Evolutionary conservation across 2,113 vertebrate genomes (phyloP).

Genomic region (Crypturellus undulatus): DNA sequence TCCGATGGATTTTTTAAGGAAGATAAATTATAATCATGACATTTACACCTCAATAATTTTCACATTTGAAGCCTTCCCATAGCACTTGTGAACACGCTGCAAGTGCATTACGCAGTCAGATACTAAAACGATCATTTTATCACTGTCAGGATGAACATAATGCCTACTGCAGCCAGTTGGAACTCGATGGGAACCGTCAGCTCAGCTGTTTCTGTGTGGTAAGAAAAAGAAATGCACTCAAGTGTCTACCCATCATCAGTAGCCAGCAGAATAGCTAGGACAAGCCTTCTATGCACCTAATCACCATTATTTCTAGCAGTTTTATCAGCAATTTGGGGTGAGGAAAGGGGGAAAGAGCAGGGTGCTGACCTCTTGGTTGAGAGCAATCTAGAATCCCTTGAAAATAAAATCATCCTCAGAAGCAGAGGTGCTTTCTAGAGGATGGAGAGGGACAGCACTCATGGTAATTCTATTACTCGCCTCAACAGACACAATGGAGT

Average conservation of each 20-base stretch:
- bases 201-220: constrained; percentile 48
- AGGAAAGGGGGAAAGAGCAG: no score
- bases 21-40: constrained; percentile 66
- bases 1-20: constrained; percentile 52
- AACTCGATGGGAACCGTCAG: constrained; percentile 58
- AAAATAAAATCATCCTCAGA: not conserved
- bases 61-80: constrained; percentile 55
- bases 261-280: not conserved
- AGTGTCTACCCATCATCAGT: not conserved
- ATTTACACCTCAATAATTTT: constrained; percentile 75
- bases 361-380: not conserved
- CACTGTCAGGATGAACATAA: constrained; percentile 71
- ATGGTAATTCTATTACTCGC: not conserved
- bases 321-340: not conserved
- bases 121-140: constrained; percentile 66
- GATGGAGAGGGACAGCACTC: not conserved
- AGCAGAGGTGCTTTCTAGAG: not conserved
- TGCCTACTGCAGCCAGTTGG: constrained; percentile 59
- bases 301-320: not conserved
- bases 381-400: not conserved
- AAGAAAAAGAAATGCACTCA: not conserved
- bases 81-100: constrained; percentile 35
- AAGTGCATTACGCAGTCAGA: constrained; percentile 64
- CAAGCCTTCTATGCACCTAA: not conserved
- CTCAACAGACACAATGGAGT: not conserved